A percentile compares a stretch with the other conserved stretches of the same genome.
These are phyloP conservation scores for Elanus axillaris DNA, from an alignment of 2,113 vertebrate species.

Conservation along the genomic window DNA sequence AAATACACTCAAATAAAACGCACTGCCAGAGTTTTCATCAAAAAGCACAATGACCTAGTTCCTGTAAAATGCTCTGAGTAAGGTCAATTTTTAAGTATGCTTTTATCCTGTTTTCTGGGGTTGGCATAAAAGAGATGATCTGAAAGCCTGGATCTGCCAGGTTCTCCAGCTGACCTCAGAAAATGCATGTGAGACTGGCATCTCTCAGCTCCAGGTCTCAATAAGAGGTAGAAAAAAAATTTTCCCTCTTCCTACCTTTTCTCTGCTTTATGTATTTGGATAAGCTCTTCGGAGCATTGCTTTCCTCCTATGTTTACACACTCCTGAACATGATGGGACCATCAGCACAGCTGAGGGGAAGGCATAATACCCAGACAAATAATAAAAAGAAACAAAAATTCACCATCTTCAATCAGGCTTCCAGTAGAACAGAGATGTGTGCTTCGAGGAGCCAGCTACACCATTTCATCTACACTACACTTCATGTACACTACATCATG, in stretches of 20 bases:
- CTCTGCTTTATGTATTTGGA: neutral
- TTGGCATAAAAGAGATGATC: neutral
- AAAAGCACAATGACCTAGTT: neutral
- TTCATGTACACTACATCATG: too few species aligned
- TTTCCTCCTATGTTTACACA: neutral
- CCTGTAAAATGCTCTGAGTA: neutral
- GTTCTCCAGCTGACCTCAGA: neutral
- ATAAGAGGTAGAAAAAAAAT: neutral
- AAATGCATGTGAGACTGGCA: accelerated
- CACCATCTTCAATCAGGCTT: neutral
- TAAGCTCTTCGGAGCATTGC: neutral
- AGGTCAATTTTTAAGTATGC: neutral
- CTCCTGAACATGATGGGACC: neutral
- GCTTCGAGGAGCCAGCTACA: neutral
- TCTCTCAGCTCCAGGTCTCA: neutral
- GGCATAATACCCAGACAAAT: neutral
- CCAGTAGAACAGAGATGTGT: neutral
- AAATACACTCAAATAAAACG: neutral
- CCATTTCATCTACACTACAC: too few species aligned
- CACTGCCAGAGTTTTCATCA: neutral
- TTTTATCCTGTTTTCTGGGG: neutral
- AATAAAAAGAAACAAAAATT: neutral
- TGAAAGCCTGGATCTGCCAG: neutral
- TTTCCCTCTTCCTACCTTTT: neutral
- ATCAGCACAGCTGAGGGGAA: neutral